These are phyloP conservation scores for Chascanopsetta lugubris DNA, from an alignment of 2,113 vertebrate species.

Conservation along the genomic window DNA sequence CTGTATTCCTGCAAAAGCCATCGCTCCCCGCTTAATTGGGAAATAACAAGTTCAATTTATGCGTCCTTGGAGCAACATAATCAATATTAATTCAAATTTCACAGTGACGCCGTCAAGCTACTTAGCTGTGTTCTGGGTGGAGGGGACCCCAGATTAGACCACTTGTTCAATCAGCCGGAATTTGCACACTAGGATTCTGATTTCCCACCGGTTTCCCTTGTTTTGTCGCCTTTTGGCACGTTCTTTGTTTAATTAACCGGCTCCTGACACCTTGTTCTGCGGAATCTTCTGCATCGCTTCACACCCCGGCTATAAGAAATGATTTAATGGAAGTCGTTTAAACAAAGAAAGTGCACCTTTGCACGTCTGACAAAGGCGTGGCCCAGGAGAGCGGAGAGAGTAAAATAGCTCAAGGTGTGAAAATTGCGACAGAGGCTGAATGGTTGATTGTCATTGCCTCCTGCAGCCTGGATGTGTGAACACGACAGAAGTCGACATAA, in stretches of 20 bases:
- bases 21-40: slow-evolving; percentile 66
- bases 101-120: slow-evolving; percentile 60
- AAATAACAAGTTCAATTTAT: slow-evolving; percentile 75
- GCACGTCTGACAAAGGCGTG: background rate
- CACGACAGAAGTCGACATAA: slow-evolving; percentile 98
- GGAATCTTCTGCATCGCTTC: slow-evolving; percentile 32
- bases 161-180: slow-evolving; percentile 67
- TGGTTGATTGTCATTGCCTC: slow-evolving; percentile 25
- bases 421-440: background rate
- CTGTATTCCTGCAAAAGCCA: slow-evolving; percentile 48
- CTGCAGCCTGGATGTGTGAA: slow-evolving; percentile 96
- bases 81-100: slow-evolving; percentile 79
- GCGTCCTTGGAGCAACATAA: slow-evolving; percentile 70
- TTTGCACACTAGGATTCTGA: slow-evolving; percentile 48
- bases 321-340: slow-evolving; percentile 5
- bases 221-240: slow-evolving; percentile 59
- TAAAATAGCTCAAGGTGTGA: background rate
- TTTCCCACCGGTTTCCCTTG: slow-evolving; percentile 50
- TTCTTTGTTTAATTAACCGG: slow-evolving; percentile 61
- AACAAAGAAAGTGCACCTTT: background rate
- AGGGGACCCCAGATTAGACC: slow-evolving; percentile 61
- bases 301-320: slow-evolving; percentile 5
- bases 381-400: background rate
- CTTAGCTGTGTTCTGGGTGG: slow-evolving; percentile 56
- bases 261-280: slow-evolving; percentile 43